phyloP scores from a whole-genome alignment of 2,888 invertebrate species.

The Bruchidius siliquastri region DNA sequence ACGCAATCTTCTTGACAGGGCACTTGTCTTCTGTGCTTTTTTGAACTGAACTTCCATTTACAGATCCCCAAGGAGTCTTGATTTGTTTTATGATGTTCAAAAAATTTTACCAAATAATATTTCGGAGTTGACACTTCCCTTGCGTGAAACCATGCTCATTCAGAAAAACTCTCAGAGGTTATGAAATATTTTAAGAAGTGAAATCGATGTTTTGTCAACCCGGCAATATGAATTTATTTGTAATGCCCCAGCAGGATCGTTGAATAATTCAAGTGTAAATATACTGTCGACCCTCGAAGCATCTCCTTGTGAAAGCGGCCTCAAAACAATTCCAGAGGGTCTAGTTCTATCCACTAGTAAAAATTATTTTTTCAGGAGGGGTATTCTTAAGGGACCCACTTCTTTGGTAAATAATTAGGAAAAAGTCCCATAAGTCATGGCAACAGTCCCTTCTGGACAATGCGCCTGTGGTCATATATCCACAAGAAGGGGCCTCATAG shows the following conservation, averaged over 20 bases:
- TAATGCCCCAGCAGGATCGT: neutral
- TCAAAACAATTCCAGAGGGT: neutral
- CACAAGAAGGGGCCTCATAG: neutral
- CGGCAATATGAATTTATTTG: neutral
- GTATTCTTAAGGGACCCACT: neutral
- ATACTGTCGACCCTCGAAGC: neutral
- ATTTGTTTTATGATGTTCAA: too few species aligned
- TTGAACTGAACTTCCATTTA: too few species aligned
- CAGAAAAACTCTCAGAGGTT: too few species aligned
- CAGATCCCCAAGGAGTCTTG: too few species aligned
- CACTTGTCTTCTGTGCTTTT: too few species aligned
- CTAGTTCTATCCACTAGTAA: neutral
- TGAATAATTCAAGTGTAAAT: neutral
- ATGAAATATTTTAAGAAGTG: too few species aligned
- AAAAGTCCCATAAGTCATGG: neutral
- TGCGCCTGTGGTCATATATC: neutral
- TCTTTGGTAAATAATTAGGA: neutral
- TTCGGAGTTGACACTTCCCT: too few species aligned
- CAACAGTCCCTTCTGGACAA: too few species aligned
- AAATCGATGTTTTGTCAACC: neutral
- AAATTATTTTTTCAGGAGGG: neutral
- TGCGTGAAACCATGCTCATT: too few species aligned
- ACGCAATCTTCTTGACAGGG: too few species aligned
- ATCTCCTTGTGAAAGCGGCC: neutral
- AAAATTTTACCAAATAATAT: too few species aligned